Base-by-base conservation (phyloP, 2,113 vertebrate genomes). In the Spheniscus mendiculus region DNA sequence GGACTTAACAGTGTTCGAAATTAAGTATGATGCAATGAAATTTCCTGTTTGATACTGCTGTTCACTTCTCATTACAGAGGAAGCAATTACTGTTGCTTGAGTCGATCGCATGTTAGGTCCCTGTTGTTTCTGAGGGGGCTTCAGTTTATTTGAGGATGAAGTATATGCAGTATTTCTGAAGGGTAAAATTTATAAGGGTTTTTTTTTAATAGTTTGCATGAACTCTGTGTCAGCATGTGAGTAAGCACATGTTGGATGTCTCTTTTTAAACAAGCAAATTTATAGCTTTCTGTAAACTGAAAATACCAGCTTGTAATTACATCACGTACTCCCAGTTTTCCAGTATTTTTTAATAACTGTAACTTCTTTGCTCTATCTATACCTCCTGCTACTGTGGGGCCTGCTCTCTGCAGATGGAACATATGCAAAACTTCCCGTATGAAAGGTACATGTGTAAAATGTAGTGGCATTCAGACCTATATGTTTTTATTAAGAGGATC, bases 161-260 rank as follows among this genome's bases (percentile, higher is more conserved):
- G 34, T 61, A 63, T 40, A 76, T 47, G 62, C 91, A 94, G 71
- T 45, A 80, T 95, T 95, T 95, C 71, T 58, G 87, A 95, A 67
- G 66, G 77, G 40, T 66, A 83, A 52, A 26, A 85, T 81, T 58
- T 61, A 17, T 63, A 63, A 73, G 40, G 40, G 4, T 26, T 63
- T 62, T 86, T 76, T 77, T 69, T 66, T 16, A 66, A 25, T 77
- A 10, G 11, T 62, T 96, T 94, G 91, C 58, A 92, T 96, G 86
- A 84, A 65, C 53, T 89, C 47, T 69, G 15, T 87, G 82, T 91
- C 93, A 90, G 70, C 82, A 66, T 96, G 90, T 93, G 84, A 95
- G 44, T 93, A 87, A 80, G 40, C 74, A 94, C 91, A 90, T 93
- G 85, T 95, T 92, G 74, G 25, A 23, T 81, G 58, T 80, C 67